phyloP scores from a whole-genome alignment of 2,888 invertebrate genomes.

The Synergus gifuensis region DNA sequence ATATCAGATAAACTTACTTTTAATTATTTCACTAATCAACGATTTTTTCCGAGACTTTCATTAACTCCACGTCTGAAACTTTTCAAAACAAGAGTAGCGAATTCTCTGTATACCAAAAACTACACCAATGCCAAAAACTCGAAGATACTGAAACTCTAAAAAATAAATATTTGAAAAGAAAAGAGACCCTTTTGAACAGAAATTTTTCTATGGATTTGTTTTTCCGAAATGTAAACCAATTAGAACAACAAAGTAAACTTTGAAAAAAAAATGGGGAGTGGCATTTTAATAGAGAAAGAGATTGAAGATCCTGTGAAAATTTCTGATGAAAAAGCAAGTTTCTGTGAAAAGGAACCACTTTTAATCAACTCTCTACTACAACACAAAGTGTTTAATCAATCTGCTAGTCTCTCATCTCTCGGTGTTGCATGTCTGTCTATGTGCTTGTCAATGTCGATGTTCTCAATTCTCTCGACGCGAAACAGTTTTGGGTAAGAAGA shows the following conservation, averaged over 20 bases:
- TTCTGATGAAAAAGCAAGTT: background rate
- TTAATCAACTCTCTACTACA: conserved; percentile 21
- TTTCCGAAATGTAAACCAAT: background rate
- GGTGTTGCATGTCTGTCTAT: conserved; percentile 68
- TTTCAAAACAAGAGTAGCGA: conserved; percentile 19
- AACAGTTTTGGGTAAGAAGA: conserved; percentile 59
- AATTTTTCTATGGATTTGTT: background rate
- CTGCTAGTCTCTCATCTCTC: conserved; percentile 64
- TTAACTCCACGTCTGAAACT: background rate
- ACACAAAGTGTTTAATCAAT: conserved; percentile 45
- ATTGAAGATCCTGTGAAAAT: background rate
- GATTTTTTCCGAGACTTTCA: background rate
- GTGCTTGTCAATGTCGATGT: conserved; percentile 67
- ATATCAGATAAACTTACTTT: conserved; percentile 5
- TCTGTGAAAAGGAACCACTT: conserved; percentile 8
- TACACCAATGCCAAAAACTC: conserved; percentile 19
- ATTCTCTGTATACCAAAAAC: conserved; percentile 14
- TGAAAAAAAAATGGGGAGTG: conserved; percentile 13
- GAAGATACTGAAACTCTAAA: conserved; percentile 23
- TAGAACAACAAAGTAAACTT: background rate
- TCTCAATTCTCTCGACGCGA: conserved; percentile 58
- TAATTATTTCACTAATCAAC: background rate
- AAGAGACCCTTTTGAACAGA: conserved; percentile 18
- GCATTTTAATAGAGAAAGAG: conserved; percentile 36
- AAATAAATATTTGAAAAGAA: conserved; percentile 42